Evolutionary conservation across 1,140 invertebrate genomes (phyloP), one percentile per base, ranked within the genome.

Genomic region (Drosophila rufa): DNA sequence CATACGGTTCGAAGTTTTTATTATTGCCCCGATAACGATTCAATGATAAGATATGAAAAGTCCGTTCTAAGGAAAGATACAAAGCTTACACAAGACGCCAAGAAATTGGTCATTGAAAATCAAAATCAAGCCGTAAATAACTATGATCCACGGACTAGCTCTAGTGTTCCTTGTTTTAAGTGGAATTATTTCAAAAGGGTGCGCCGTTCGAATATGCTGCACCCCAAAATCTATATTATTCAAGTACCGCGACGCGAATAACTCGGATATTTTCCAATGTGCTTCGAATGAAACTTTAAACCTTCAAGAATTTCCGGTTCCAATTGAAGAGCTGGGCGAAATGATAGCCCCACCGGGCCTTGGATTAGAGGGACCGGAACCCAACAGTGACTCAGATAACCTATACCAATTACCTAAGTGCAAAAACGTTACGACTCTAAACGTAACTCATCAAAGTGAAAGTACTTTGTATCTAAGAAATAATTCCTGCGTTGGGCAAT

Each of bases 41-140:
- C 67, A 55, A 68, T 70, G 67, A 70, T 70, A 68, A 70, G 67
- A 70, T 70, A 70, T 70, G 67, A 70, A 68, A 70, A 68, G 64
- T 67, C 64, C 67, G 67, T 68, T 70, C 67, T 70, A 69, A 70
- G 33, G 27, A 66, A 70, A 70, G 48, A 70, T 68, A 68, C 64
- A 38, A 70, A 47, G 12, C 53, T 70, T 68, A 68, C 64, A 70
- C 64, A 70, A 70, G 53, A 56, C 53, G 40, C 64, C 38, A 14
- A 12, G 8, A 30, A 68, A 70, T 56, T 68, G 67, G 67, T 70
- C 64, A 70, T 70, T 70, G 67, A 4, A 14, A 40, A 45, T 47
- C 27, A 33, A 68, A 45, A 1, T 33, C 22, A 19, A 55, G 48
- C 11, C 64, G 64, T 46, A 67, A 70, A 68, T 48, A 70, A 47